Conservation (phyloP, 2,888 invertebrate genomes). For the Podabrus alpinus region DNA sequence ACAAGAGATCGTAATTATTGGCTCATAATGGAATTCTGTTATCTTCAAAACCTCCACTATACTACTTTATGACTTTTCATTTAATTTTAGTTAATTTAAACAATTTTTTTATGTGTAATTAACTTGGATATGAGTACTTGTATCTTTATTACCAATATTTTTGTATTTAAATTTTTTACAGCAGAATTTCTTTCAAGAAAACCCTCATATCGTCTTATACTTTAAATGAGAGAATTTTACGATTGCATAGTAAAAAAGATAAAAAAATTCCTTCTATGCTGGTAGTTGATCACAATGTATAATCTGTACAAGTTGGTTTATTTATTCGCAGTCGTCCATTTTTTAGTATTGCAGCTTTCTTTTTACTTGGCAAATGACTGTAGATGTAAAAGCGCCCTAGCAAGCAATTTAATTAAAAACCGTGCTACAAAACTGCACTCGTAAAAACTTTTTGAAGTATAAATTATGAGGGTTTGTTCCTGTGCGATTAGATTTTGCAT, state of each 20-base stretch:
- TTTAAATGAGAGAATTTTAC: background rate
- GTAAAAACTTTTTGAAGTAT: slow-evolving; percentile 33
- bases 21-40: slow-evolving; percentile 47
- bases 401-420: slow-evolving; percentile 31
- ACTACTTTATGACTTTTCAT: slow-evolving; percentile 3
- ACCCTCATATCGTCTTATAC: background rate
- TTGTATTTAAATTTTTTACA: background rate
- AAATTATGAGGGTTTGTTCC: slow-evolving; percentile 38
- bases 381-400: slow-evolving; percentile 14
- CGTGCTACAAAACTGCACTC: slow-evolving; percentile 19
- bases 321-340: background rate
- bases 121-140: background rate
- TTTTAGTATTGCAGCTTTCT: background rate
- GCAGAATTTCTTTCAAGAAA: background rate
- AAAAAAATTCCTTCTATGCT: background rate
- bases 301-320: background rate
- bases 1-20: slow-evolving; percentile 51
- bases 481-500: slow-evolving; percentile 34
- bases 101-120: background rate
- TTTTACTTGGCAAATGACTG: slow-evolving; percentile 15
- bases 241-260: background rate
- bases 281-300: background rate
- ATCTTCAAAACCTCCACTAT: slow-evolving; percentile 12
- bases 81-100: slow-evolving; percentile 16
- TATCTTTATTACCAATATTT: background rate